A percentile compares a stretch with the other conserved stretches of the same genome.
These are phyloP conservation scores for Pangasianodon gigas DNA, from an alignment of 2,113 vertebrate species.

Conservation along the genomic window DNA sequence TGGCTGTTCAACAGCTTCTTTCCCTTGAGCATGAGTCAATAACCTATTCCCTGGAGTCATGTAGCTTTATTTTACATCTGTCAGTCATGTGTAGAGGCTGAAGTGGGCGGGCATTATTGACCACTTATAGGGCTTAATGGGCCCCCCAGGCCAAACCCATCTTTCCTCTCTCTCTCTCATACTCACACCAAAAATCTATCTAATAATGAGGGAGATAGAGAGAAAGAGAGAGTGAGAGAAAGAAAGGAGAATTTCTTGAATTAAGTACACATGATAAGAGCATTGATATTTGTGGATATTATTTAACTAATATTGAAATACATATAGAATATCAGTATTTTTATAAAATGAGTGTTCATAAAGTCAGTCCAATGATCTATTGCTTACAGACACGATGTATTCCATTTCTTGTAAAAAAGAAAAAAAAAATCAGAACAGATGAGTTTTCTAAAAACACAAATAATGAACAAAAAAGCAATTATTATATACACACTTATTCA, in stretches of 20 bases:
- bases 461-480: neutral
- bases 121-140: conserved; percentile 53
- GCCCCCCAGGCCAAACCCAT: conserved; percentile 49
- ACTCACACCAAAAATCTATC: neutral
- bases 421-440: neutral
- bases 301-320: neutral
- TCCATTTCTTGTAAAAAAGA: neutral
- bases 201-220: neutral
- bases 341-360: neutral
- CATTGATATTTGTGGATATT: neutral
- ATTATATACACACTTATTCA: neutral
- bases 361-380: neutral
- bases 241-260: neutral
- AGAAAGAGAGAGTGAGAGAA: neutral
- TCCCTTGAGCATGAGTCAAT: conserved; percentile 53
- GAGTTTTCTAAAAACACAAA: neutral
- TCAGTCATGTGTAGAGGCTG: conserved; percentile 53
- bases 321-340: conserved; percentile 44
- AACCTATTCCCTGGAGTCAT: conserved; percentile 53
- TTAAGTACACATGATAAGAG: neutral
- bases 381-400: neutral
- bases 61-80: conserved; percentile 54
- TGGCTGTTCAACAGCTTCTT: conserved; percentile 50
- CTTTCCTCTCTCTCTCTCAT: neutral
- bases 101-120: conserved; percentile 53